These are phyloP conservation scores for Nothobranchius furzeri DNA, from an alignment of 2,113 vertebrate genomes.

Conservation along the genomic window DNA sequence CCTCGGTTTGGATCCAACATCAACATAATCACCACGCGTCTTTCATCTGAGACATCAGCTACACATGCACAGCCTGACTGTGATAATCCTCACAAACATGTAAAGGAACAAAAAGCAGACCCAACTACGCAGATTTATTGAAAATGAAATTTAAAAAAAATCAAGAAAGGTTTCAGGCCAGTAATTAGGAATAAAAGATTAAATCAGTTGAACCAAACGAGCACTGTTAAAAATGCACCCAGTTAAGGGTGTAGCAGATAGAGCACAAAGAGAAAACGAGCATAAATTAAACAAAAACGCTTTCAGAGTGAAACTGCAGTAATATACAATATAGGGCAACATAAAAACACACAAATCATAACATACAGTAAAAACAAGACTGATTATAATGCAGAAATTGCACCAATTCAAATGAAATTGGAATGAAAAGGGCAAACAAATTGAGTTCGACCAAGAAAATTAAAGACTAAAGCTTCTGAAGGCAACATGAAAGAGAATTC, in stretches of 20 bases:
- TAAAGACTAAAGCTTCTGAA: constrained; percentile 39
- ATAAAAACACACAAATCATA: not conserved
- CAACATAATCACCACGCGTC: not conserved
- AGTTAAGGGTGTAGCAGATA: no score
- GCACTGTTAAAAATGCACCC: no score
- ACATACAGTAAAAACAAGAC: constrained; percentile 8
- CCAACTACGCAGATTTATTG: not conserved
- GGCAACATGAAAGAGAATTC: constrained; percentile 26
- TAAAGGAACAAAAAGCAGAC: not conserved
- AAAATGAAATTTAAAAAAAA: not conserved
- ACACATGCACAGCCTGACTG: not conserved
- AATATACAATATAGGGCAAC: not conserved
- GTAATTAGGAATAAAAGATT: not conserved
- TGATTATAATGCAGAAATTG: constrained; percentile 1
- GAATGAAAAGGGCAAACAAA: constrained; percentile 9
- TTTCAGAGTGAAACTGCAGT: not conserved
- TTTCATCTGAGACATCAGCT: not conserved
- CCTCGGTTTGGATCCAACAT: not conserved
- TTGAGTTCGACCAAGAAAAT: constrained; percentile 10
- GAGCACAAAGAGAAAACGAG: no score
- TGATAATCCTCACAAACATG: no score
- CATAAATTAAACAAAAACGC: not conserved
- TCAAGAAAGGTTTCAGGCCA: not conserved
- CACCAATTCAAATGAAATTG: not conserved
- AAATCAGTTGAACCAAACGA: not conserved